Conservation (phyloP, 2,113 vertebrate genomes). For the Bos taurus region ARS-UCD2.0 NC_037333.1:86690001-86690500, state of each 20-base stretch:
- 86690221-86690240: not conserved
- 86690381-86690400: not conserved
- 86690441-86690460: not conserved
- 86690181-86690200: not conserved
- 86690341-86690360: not conserved
- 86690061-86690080: not conserved
- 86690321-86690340: not conserved
- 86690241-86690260: not conserved
- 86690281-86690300: not conserved
- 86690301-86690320: not conserved
- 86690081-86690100: not conserved
- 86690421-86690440: not conserved
- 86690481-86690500: not conserved
- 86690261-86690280: not conserved
- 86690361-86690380: not conserved
- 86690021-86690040: not conserved
- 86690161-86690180: not conserved
- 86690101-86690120: not conserved
- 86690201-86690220: not conserved
- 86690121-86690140: not conserved
- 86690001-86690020: not conserved
- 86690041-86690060: not conserved
- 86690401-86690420: slow-evolving; percentile 8
- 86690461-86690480: not conserved
- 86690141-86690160: not conserved